phyloP scores from a whole-genome alignment of 2,888 invertebrate species.

The Gnatocerus cornutus region DNA sequence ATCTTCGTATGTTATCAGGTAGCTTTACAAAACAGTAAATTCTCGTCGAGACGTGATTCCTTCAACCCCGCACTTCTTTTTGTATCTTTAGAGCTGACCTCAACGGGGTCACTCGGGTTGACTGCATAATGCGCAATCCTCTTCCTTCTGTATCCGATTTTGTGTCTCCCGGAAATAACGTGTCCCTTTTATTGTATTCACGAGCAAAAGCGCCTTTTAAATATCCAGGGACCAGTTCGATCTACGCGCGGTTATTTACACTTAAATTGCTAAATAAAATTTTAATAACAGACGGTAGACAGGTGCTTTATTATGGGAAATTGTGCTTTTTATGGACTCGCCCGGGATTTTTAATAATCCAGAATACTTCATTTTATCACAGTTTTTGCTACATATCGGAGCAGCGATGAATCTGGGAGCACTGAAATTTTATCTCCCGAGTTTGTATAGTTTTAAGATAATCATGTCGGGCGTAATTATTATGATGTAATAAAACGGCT shows the following conservation, averaged over 20 bases:
- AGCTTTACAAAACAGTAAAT: constrained; percentile 58
- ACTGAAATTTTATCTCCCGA: constrained; percentile 14
- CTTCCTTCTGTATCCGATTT: constrained; percentile 26
- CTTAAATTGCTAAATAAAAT: constrained; percentile 38
- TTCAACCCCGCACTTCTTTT: constrained; percentile 49
- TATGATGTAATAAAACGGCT: constrained; percentile 24
- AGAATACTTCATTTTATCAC: constrained; percentile 3
- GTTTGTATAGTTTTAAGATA: constrained; percentile 24
- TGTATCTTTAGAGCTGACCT: constrained; percentile 42
- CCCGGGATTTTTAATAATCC: constrained; percentile 13
- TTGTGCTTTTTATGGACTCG: constrained; percentile 13
- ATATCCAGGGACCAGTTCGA: constrained; percentile 10
- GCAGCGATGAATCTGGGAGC: constrained; percentile 8
- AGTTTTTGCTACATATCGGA: not conserved
- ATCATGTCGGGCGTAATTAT: constrained; percentile 19
- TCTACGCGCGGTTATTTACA: constrained; percentile 21
- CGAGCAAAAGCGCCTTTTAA: constrained; percentile 10
- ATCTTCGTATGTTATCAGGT: constrained; percentile 55
- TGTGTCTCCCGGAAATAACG: constrained; percentile 35
- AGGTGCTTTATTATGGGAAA: constrained; percentile 28
- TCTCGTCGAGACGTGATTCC: constrained; percentile 56
- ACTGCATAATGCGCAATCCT: constrained; percentile 43
- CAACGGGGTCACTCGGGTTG: constrained; percentile 36
- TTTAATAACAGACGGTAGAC: constrained; percentile 31
- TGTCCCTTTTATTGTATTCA: constrained; percentile 28